Evolutionary conservation across 2,888 invertebrate species (phyloP).

Genomic region (Volucella inflata): DNA sequence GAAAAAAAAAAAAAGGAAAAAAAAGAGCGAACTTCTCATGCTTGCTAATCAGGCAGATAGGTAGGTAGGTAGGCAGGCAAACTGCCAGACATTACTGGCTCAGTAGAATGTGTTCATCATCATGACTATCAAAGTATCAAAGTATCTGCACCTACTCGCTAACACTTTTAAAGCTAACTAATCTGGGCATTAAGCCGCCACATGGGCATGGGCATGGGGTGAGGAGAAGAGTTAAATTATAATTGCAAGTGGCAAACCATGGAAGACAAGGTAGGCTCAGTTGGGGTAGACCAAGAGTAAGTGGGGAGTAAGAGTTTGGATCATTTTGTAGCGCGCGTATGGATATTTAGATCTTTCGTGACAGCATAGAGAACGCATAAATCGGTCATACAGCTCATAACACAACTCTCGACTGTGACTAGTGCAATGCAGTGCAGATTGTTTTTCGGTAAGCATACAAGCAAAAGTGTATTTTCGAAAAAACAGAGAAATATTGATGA

Average conservation of each 20-base stretch:
- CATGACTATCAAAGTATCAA: constrained; percentile 14
- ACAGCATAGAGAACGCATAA: constrained; percentile 64
- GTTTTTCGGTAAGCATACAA: constrained; percentile 43
- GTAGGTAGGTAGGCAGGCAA: background rate
- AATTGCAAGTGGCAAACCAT: constrained; percentile 10
- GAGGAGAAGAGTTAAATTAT: constrained; percentile 37
- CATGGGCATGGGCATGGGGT: constrained; percentile 7
- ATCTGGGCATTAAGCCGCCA: constrained; percentile 34
- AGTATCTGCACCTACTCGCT: constrained; percentile 10
- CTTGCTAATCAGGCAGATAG: constrained; percentile 47
- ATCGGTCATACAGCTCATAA: constrained; percentile 57
- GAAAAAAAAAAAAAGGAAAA: constrained; percentile 41
- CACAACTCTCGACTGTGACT: constrained; percentile 30
- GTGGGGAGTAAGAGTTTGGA: constrained; percentile 17
- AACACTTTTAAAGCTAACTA: constrained; percentile 26
- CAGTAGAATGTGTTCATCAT: constrained; percentile 37
- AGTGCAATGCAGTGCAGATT: background rate
- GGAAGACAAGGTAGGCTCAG: too few species aligned
- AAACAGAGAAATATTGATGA: constrained; percentile 37
- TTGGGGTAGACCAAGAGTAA: too few species aligned
- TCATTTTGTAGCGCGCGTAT: constrained; percentile 31
- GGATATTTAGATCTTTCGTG: constrained; percentile 66
- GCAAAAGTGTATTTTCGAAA: constrained; percentile 34
- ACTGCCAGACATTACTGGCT: constrained; percentile 9
- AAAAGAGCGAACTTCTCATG: constrained; percentile 25